These are phyloP conservation scores for Hypomecis punctinalis DNA, from an alignment of 2,888 invertebrate genomes.

Conservation along the genomic window DNA sequence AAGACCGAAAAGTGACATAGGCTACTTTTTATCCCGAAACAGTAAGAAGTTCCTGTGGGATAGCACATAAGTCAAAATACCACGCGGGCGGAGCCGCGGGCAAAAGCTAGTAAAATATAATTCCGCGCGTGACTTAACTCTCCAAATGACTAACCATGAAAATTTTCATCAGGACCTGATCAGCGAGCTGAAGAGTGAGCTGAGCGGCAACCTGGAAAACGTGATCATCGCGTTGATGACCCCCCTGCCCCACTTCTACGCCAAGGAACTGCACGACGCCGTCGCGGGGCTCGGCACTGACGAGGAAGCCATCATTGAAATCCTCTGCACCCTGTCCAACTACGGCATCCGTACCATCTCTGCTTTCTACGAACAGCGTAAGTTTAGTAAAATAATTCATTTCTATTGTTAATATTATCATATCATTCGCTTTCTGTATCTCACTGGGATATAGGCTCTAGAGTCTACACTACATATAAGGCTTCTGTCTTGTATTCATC, in stretches of 20 bases:
- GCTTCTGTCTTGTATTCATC: too few relatives aligned
- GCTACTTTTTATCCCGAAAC: too few relatives aligned
- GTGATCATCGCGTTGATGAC: conserved; percentile 96
- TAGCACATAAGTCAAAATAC: too few relatives aligned
- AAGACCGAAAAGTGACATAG: too few relatives aligned
- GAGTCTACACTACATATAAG: too few relatives aligned
- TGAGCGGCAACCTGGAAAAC: conserved; percentile 95
- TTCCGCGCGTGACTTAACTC: too few relatives aligned
- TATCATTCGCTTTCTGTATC: too few relatives aligned
- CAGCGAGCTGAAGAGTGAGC: conserved; percentile 94
- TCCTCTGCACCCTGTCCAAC: conserved; percentile 95
- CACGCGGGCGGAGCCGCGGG: too few relatives aligned
- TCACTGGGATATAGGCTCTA: too few relatives aligned
- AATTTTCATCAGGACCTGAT: conserved; percentile 86
- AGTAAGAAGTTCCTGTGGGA: too few relatives aligned
- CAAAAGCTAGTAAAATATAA: too few relatives aligned
- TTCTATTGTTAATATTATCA: too few relatives aligned
- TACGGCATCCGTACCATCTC: conserved; percentile 94
- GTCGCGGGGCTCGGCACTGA: conserved; percentile 95
- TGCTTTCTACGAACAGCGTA: conserved; percentile 92
- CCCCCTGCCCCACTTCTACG: conserved; percentile 95
- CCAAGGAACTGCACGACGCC: conserved; percentile 94
- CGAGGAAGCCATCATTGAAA: conserved; percentile 96
- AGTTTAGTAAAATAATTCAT: conserved; percentile 66
- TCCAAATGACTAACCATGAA: conserved; percentile 5